A percentile compares a stretch with the other conserved stretches of the same genome.
These are phyloP conservation scores for Scaptomyza caliginosa DNA, from an alignment of 2,888 invertebrate genomes.

Conservation along the genomic window DNA sequence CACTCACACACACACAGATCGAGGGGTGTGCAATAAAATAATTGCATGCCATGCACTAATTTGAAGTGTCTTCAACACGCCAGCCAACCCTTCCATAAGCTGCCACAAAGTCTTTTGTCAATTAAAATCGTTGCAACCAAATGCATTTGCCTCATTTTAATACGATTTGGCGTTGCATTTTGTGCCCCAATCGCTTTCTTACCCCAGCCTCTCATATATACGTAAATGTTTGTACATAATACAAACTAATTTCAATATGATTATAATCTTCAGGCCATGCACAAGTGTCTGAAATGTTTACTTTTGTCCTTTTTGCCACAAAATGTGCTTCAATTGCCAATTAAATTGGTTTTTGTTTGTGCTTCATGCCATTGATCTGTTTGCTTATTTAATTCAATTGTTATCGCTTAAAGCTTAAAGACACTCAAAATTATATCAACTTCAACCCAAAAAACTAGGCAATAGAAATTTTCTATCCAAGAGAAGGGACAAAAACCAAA, in stretches of 20 bases:
- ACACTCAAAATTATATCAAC: no score
- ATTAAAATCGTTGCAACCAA: conserved; percentile 13
- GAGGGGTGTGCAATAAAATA: conserved; percentile 52
- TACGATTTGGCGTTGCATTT: conserved; percentile 13
- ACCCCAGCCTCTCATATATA: no score
- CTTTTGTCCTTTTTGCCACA: not conserved
- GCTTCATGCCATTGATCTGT: no score
- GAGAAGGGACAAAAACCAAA: not conserved
- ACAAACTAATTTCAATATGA: no score
- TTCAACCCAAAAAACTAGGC: no score
- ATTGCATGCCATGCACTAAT: conserved; percentile 56
- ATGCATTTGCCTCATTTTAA: conserved; percentile 21
- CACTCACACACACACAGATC: not conserved
- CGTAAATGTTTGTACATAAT: no score
- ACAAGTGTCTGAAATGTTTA: not conserved
- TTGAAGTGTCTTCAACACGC: conserved; percentile 22
- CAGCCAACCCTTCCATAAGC: no score
- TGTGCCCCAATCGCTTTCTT: not conserved
- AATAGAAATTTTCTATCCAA: not conserved
- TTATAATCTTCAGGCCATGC: no score
- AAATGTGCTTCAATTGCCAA: not conserved
- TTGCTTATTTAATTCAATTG: not conserved
- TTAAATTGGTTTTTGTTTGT: not conserved
- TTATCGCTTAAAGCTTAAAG: no score
- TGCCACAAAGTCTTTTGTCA: conserved; percentile 14